Percentiles rank a stretch among this genome's conserved stretches.
Conservation (phyloP, 2,113 vertebrate species). For the Ranitomeya imitator region DNA sequence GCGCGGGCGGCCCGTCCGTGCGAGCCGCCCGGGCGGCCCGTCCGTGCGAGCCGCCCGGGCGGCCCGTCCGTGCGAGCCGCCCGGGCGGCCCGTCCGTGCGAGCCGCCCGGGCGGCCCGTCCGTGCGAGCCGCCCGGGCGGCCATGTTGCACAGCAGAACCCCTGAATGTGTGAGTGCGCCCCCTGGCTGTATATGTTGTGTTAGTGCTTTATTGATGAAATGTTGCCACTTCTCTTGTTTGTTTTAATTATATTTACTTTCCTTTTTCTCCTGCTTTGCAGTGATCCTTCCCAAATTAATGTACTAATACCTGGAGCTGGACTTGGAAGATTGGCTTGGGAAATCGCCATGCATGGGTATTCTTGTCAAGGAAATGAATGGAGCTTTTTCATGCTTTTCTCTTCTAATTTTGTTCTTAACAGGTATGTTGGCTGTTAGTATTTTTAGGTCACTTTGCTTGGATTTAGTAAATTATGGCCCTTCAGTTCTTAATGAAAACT, state of each 20-base stretch:
- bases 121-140: no score
- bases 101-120: no score
- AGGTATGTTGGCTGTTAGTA: constrained; percentile 78
- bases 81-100: no score
- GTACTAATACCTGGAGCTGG: constrained; percentile 96
- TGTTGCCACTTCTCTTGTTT: not conserved
- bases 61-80: no score
- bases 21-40: no score
- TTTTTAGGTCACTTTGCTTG: not conserved
- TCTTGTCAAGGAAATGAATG: constrained; percentile 98
- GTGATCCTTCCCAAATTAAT: constrained; percentile 93
- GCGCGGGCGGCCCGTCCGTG: no score
- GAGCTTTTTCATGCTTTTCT: constrained; percentile 99
- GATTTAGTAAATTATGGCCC: not conserved
- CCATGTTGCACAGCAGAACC: no score
- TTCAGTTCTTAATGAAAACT: not conserved
- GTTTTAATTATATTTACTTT: constrained; percentile 1
- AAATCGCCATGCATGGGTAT: constrained; percentile 93
- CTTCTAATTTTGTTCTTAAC: constrained; percentile 98
- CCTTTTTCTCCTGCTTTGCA: constrained; percentile 76
- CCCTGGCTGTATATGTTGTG: not conserved
- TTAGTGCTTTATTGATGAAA: no score
- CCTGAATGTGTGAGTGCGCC: no score
- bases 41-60: no score
- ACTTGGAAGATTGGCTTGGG: constrained; percentile 96